Evolutionary conservation across 2,113 vertebrate species (phyloP), one percentile per base, ranked within the genome.

Genomic region (Panurus biarmicus): DNA sequence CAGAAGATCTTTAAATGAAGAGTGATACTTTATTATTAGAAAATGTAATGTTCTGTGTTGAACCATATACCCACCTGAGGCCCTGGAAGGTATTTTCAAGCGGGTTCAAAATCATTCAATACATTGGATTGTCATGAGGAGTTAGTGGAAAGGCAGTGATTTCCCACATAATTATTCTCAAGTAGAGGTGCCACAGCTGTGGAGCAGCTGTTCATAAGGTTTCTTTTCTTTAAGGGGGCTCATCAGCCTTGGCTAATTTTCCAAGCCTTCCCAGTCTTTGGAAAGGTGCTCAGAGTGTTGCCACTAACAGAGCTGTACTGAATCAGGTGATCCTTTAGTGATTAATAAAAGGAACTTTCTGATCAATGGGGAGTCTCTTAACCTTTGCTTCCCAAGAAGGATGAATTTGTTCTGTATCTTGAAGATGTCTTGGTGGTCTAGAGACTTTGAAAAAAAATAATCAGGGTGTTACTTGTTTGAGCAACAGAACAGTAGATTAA

Each of bases 341-440:
- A 72, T 75, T 84, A 85, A 51, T 73, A 66, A 66, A 92, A 94
- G 79, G 62, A 70, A 35, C 57, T 90, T 71, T 90, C 48, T 94
- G 80, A 93, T 95, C 94, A 90, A 79, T 93, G 64, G 22, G n/a
- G 83, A 93, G 54, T 91, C 79, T 96, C 80, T 95, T 87, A 85
- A 93, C 72, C 93, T 88, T 81, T 92, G 72, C 38, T 93, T 69
- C 73, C 54, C 42, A 38, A 87, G 61, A 47, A 56, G 91, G 94
- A 93, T 73, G 82, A 70, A 89, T 87, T 78, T 2, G 0, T 87
- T 84, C 33, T 23, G 12, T 16, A 33, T 76, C 73, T 50, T 44
- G 54, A 88, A 88, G 72, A 71, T 44, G 36, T 42, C 87, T 72
- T 0, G 33, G 47, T 91, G 76, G 29, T 57, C 45, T 66, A 42